Percentiles rank a stretch among this genome's conserved stretches.
phyloP scores from a whole-genome alignment of 1,140 invertebrate species.

The Drosophila navojoa region DNA sequence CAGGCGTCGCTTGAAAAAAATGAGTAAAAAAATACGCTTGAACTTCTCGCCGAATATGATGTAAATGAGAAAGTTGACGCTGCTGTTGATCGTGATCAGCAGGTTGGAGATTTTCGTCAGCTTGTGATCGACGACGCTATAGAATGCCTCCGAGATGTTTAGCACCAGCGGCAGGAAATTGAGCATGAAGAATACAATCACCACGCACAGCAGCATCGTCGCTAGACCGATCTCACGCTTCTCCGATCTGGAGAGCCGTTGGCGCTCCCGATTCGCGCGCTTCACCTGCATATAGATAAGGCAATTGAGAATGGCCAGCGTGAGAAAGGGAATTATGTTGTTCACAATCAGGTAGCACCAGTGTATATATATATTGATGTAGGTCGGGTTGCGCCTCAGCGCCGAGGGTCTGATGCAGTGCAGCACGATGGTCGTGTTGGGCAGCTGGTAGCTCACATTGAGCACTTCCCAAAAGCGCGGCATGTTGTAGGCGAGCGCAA shows the following conservation, averaged over 20 bases:
- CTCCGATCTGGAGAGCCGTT: slow-evolving; percentile 91
- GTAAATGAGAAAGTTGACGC: slow-evolving; percentile 98
- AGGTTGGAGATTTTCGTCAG: slow-evolving; percentile 95
- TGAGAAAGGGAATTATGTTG: slow-evolving; percentile 94
- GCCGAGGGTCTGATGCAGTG: slow-evolving; percentile 89
- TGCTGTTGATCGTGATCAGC: slow-evolving; percentile 98
- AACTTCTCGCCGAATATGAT: slow-evolving; percentile 99
- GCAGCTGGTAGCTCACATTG: slow-evolving; percentile 50
- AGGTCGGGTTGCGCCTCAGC: slow-evolving; percentile 89
- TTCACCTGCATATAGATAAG: slow-evolving; percentile 94
- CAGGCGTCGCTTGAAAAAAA: slow-evolving; percentile 89
- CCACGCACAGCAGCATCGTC: slow-evolving; percentile 96
- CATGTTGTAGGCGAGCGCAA: slow-evolving; percentile 94
- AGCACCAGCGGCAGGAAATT: slow-evolving; percentile 95
- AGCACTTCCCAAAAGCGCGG: slow-evolving; percentile 90
- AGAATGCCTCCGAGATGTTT: slow-evolving; percentile 93
- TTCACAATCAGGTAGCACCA: slow-evolving; percentile 96
- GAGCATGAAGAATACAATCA: slow-evolving; percentile 97
- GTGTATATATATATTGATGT: slow-evolving; percentile 94
- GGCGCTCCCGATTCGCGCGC: slow-evolving; percentile 92
- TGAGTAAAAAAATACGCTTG: slow-evolving; percentile 93
- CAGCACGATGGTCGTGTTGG: slow-evolving; percentile 83
- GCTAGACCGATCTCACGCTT: slow-evolving; percentile 94
- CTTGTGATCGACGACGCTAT: slow-evolving; percentile 88
- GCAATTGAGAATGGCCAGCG: slow-evolving; percentile 93